A percentile compares a stretch with the other conserved stretches of the same genome.
Conservation (phyloP, 2,888 invertebrate species). For the Nycteola revayana region DNA sequence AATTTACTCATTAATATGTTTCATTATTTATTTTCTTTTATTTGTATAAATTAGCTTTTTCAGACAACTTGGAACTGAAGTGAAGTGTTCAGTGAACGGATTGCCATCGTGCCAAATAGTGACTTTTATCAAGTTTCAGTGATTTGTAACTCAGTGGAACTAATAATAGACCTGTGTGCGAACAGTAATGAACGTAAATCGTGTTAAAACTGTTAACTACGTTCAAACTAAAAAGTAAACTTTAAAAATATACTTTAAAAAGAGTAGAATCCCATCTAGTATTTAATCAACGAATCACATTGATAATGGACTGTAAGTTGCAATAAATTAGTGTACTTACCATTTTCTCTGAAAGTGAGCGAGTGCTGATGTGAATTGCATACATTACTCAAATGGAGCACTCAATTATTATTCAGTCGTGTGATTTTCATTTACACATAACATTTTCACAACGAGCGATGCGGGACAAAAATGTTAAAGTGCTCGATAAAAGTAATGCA, state of each 20-base stretch:
- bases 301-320: too few species aligned
- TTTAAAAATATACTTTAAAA: too few species aligned
- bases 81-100: slow-evolving; percentile 60
- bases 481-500: slow-evolving; percentile 35
- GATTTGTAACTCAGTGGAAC: slow-evolving; percentile 26
- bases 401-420: slow-evolving; percentile 51
- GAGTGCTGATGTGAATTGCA: slow-evolving; percentile 16
- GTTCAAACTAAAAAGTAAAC: too few species aligned
- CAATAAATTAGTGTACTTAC: slow-evolving; percentile 10
- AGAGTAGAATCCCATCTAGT: too few species aligned
- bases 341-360: not conserved
- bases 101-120: slow-evolving; percentile 50
- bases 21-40: too few species aligned
- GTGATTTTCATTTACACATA: slow-evolving; percentile 43
- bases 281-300: too few species aligned
- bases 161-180: too few species aligned
- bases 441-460: slow-evolving; percentile 34
- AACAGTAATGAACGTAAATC: too few species aligned
- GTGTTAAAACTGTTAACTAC: too few species aligned
- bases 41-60: slow-evolving; percentile 30
- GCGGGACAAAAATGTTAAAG: slow-evolving; percentile 17
- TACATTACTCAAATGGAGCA: slow-evolving; percentile 28
- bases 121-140: slow-evolving; percentile 21
- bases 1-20: slow-evolving; percentile 8
- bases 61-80: slow-evolving; percentile 43